Conservation (phyloP, 1,140 invertebrate species). For the Pseudomyrmex gracilis region DNA sequence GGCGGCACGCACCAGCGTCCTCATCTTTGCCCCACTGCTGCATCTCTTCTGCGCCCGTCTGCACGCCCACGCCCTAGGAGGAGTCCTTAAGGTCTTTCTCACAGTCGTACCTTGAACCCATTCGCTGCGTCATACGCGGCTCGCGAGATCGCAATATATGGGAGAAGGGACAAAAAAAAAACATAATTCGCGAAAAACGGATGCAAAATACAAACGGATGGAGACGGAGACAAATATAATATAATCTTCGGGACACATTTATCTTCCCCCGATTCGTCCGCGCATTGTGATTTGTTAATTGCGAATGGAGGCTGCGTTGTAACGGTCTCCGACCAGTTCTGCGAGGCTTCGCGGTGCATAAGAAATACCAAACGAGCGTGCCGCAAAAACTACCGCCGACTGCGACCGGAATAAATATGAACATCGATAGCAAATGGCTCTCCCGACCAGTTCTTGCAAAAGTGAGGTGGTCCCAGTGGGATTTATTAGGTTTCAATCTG, state of each 20-base stretch:
- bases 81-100: slow-evolving; percentile 70
- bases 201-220: too few species aligned
- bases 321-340: too few species aligned
- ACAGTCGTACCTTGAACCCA: slow-evolving; percentile 61
- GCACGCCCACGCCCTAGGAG: slow-evolving; percentile 71
- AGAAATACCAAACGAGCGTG: not conserved
- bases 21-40: slow-evolving; percentile 71
- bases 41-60: slow-evolving; percentile 69
- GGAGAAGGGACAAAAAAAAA: too few species aligned
- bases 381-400: not conserved
- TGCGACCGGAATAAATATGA: slow-evolving; percentile 31
- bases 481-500: slow-evolving; percentile 64
- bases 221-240: too few species aligned
- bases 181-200: too few species aligned
- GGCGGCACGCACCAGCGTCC: slow-evolving; percentile 62
- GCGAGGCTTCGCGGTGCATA: too few species aligned
- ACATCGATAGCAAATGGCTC: slow-evolving; percentile 7
- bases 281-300: too few species aligned
- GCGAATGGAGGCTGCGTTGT: too few species aligned
- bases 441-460: slow-evolving; percentile 57
- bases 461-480: slow-evolving; percentile 59
- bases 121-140: slow-evolving; percentile 36
- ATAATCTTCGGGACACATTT: too few species aligned
- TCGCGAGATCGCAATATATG: not conserved
- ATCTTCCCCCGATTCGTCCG: too few species aligned